Conservation (phyloP, 2,888 invertebrate species). For the Ormyrus nitidulus region DNA sequence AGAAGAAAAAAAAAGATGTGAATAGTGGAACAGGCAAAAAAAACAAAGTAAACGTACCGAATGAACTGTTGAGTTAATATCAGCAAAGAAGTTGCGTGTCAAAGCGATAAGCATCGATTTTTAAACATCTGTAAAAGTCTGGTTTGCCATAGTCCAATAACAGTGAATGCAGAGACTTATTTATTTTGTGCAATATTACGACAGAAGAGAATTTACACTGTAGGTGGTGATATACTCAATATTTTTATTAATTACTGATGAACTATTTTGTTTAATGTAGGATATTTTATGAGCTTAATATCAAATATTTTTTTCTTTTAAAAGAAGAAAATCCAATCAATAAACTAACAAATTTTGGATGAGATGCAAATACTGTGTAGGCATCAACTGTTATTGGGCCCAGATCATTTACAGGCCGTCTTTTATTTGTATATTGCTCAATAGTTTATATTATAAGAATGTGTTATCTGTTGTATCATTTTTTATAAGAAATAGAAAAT, state of each 20-base stretch:
- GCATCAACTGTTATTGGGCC: slow-evolving; percentile 73
- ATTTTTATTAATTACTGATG: slow-evolving; percentile 22
- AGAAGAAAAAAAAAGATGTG: slow-evolving; percentile 10
- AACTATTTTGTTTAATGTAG: slow-evolving; percentile 47
- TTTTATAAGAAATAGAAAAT: slow-evolving; percentile 75
- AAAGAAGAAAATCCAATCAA: slow-evolving; percentile 32
- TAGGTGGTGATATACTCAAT: slow-evolving; percentile 42
- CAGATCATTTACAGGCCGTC: slow-evolving; percentile 67
- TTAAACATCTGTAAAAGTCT: slow-evolving; percentile 59
- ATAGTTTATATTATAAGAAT: slow-evolving; percentile 75
- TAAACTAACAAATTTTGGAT: slow-evolving; percentile 29
- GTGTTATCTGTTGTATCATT: slow-evolving; percentile 76
- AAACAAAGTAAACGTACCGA: slow-evolving; percentile 51
- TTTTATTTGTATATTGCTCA: slow-evolving; percentile 76
- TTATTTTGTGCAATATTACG: slow-evolving; percentile 56
- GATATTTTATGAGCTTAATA: slow-evolving; percentile 51
- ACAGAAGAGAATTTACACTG: slow-evolving; percentile 15
- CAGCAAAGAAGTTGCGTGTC: slow-evolving; percentile 52
- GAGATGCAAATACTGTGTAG: slow-evolving; percentile 56
- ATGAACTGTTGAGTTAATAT: slow-evolving; percentile 59
- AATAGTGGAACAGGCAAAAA: slow-evolving; percentile 26
- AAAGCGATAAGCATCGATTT: slow-evolving; percentile 56
- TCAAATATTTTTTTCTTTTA: slow-evolving; percentile 50
- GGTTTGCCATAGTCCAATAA: slow-evolving; percentile 69
- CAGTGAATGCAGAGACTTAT: slow-evolving; percentile 56